Evolutionary conservation across 2,113 vertebrate genomes (phyloP).

Genomic region (Tapirus terrestris): DNA sequence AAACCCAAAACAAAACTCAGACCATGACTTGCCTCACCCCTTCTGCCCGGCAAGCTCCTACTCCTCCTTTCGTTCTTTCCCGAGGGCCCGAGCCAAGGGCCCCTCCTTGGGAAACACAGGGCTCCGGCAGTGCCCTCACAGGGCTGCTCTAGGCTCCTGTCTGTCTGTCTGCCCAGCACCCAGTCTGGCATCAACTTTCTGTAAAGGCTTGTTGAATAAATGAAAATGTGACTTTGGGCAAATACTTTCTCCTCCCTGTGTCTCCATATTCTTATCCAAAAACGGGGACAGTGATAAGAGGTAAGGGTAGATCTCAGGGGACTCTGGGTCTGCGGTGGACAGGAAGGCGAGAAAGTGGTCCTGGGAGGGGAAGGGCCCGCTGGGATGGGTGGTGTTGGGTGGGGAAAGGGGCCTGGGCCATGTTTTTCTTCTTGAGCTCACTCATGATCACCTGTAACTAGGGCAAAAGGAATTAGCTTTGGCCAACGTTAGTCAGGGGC

Average conservation of each 20-base stretch:
- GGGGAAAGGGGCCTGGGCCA: background rate
- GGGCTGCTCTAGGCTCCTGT: background rate
- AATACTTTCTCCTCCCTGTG: background rate
- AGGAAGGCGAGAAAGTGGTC: background rate
- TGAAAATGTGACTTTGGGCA: background rate
- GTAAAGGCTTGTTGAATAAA: background rate
- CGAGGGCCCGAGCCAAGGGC: background rate
- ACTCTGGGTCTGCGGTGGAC: background rate
- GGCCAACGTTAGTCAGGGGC: background rate
- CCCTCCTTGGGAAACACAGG: background rate
- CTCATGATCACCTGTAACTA: background rate
- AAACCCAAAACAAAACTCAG: background rate
- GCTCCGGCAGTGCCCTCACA: background rate
- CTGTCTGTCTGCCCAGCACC: background rate
- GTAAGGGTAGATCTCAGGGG: background rate
- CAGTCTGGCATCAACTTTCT: background rate
- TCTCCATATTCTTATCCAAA: background rate
- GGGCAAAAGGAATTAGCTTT: background rate
- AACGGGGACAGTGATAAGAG: background rate
- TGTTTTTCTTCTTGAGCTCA: background rate
- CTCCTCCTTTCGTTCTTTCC: constrained; percentile 3
- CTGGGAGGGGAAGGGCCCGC: background rate
- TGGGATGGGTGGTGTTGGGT: background rate
- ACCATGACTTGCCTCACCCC: background rate
- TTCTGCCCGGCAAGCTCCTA: background rate